A percentile compares a stretch with the other conserved stretches of the same genome.
Evolutionary conservation across 2,797 vertebrate species (phyloP).

Genomic region (Rhadinocentrus ornatus): DNA sequence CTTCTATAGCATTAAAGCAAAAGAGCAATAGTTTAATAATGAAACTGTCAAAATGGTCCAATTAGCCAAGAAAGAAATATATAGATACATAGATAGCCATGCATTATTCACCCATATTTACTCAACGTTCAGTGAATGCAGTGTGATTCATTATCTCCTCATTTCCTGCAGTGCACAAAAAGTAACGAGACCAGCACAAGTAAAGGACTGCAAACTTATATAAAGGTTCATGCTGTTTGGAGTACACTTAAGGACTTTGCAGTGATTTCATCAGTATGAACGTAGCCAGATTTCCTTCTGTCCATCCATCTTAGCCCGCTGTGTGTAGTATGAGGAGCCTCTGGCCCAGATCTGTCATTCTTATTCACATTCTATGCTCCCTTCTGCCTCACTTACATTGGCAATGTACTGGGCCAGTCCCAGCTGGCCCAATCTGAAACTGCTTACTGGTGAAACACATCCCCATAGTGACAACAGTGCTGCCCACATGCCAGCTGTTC

Average conservation of each 20-base stretch:
- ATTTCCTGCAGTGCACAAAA: conserved; percentile 11
- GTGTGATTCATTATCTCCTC: conserved; percentile 21
- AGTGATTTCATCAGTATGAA: conserved; percentile 47
- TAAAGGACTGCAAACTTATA: conserved; percentile 10
- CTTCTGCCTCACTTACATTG: conserved; percentile 70
- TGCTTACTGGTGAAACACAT: conserved; percentile 73
- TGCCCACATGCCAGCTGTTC: conserved; percentile 64
- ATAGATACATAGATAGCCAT: conserved; percentile 19
- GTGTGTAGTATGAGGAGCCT: conserved; percentile 48
- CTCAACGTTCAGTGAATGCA: conserved; percentile 1
- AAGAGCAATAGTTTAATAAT: neutral
- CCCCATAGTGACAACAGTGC: conserved; percentile 60
- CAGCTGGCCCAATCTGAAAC: conserved; percentile 70
- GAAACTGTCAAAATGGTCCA: too few species aligned
- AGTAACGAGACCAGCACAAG: conserved; percentile 17
- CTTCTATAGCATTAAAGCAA: neutral
- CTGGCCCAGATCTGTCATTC: conserved; percentile 73
- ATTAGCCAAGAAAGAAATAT: neutral
- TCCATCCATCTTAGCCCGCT: conserved; percentile 55
- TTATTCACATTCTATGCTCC: conserved; percentile 67
- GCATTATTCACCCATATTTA: conserved; percentile 16
- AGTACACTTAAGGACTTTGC: conserved; percentile 13
- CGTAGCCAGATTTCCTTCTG: conserved; percentile 37
- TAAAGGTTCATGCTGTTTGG: conserved; percentile 14
- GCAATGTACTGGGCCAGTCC: conserved; percentile 63